Conservation (phyloP, 1,140 invertebrate genomes). For the Euborellia annulipes region DNA sequence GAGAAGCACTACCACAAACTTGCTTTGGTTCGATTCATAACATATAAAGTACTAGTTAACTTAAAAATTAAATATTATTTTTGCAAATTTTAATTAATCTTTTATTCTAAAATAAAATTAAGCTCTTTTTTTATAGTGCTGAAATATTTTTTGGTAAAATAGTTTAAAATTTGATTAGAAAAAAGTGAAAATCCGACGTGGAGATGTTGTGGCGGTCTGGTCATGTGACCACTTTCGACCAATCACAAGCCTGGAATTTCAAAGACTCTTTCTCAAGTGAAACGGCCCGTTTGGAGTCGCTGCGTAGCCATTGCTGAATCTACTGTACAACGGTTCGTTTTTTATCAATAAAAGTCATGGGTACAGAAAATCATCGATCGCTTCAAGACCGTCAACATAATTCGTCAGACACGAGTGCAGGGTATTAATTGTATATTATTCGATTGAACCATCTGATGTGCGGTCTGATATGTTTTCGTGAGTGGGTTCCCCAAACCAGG, state of each 20-base stretch:
- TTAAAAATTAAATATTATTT: too few relatives aligned
- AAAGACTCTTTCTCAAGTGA: slow-evolving; percentile 22
- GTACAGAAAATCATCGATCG: slow-evolving; percentile 21
- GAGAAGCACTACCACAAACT: too few relatives aligned
- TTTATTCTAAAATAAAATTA: too few relatives aligned
- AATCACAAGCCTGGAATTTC: slow-evolving; percentile 19
- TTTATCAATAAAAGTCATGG: slow-evolving; percentile 27
- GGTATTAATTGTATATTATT: slow-evolving; percentile 20
- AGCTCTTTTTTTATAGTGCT: too few relatives aligned
- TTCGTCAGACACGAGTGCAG: slow-evolving; percentile 19
- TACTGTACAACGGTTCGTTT: slow-evolving; percentile 25
- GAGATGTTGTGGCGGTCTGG: slow-evolving; percentile 3
- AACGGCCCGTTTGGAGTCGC: slow-evolving; percentile 20
- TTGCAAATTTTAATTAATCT: too few relatives aligned
- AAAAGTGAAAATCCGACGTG: background rate
- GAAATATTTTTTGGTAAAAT: too few relatives aligned
- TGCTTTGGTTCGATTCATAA: too few relatives aligned
- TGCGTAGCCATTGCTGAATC: slow-evolving; percentile 35
- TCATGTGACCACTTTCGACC: slow-evolving; percentile 19
- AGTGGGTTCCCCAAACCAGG: slow-evolving; percentile 18
- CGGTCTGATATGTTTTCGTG: slow-evolving; percentile 15
- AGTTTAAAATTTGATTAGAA: too few relatives aligned
- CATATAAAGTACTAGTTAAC: too few relatives aligned
- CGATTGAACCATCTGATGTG: slow-evolving; percentile 10
- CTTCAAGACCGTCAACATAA: slow-evolving; percentile 17